These are phyloP conservation scores for Phrynocephalus guinanensis DNA, from an alignment of 2,797 vertebrate genomes.

Conservation along the genomic window DNA sequence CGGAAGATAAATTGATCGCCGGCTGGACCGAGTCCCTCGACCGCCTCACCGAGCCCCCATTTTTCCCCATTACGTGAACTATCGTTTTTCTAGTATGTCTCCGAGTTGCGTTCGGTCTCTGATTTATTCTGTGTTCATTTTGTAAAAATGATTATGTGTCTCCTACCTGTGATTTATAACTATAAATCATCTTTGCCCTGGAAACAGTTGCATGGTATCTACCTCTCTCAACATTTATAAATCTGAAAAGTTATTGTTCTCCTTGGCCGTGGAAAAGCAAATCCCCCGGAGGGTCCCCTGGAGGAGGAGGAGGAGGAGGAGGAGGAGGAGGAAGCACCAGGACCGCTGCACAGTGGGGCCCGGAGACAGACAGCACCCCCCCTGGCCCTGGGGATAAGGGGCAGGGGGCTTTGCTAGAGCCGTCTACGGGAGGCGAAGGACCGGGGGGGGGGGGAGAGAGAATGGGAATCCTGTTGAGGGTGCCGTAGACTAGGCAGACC, in stretches of 20 bases:
- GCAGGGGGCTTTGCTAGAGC: background rate
- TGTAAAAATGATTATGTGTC: constrained; percentile 61
- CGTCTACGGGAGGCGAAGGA: background rate
- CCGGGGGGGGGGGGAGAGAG: too few relatives aligned
- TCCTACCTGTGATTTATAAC: constrained; percentile 42
- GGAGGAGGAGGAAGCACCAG: too few relatives aligned
- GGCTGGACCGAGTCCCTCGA: rapidly evolving
- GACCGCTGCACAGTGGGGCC: too few relatives aligned
- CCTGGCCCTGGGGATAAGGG: rapidly evolving
- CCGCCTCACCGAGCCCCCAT: constrained; percentile 6
- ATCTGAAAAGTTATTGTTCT: background rate
- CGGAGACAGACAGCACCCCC: too few relatives aligned
- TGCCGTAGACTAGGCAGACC: too few relatives aligned
- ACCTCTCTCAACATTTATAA: constrained; percentile 34
- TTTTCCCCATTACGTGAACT: constrained; percentile 21
- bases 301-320: too few relatives aligned
- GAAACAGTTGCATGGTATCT: background rate
- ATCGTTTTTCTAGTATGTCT: background rate
- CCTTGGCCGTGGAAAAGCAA: constrained; percentile 13
- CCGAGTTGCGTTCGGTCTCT: background rate
- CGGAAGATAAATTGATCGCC: rapidly evolving
- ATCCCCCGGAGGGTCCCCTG: too few relatives aligned
- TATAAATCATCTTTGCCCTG: constrained; percentile 41
- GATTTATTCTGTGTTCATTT: constrained; percentile 50
- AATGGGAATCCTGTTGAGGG: too few relatives aligned